Evolutionary conservation across 2,797 vertebrate species (phyloP), one percentile per base, ranked within the genome.

Genomic region (Myotis vivesi): DNA sequence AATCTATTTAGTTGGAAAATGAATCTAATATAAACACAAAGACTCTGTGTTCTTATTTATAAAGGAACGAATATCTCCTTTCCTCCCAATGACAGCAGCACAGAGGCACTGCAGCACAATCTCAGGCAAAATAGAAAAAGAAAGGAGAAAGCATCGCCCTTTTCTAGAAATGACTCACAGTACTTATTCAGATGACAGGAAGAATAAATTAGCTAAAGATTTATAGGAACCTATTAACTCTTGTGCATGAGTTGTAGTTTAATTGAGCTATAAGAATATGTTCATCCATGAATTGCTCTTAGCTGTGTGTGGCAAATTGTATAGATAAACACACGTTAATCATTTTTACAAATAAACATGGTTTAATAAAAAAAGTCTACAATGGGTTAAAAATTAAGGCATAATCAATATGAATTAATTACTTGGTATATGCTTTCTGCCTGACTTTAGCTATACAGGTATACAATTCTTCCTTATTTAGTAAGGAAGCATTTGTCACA

Each of bases 111-210:
- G 55, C 69, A 95, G 72, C 46, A 84, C 69, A 82, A 89, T 76
- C 92, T 89, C 77, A 77, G 86, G 85, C 49, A 19, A 85, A 76
- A 77, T 19, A 66, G 62, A 57, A 85, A 92, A 75, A 89, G 84
- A 23, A 71, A 33, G 6, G 51, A 77, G 51, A 76, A 57, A 77
- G 38, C 6, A 25, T 22, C 82, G 33, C 19, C 44, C 89, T 89
- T 84, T 41, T 91, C 51, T 28, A 91, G 83, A 95, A 82, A 82
- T 73, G 80, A 77, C 59, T 92, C 46, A 28, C 8, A 16, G 1
- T 96, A 82, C 88, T 97, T 96, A 93, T 92, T 93, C 79, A 87
- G 64, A 89, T 80, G 94, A 59, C 59, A 89, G 87, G 53, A 76
- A 75, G 85, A 92, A 95, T 92, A 89, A 91, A 93, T 89, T 76